Percentiles rank a stretch among this genome's conserved stretches.
These are phyloP conservation scores for Leucoraja ocellata DNA, from an alignment of 2,797 vertebrate genomes.

Conservation along the genomic window DNA sequence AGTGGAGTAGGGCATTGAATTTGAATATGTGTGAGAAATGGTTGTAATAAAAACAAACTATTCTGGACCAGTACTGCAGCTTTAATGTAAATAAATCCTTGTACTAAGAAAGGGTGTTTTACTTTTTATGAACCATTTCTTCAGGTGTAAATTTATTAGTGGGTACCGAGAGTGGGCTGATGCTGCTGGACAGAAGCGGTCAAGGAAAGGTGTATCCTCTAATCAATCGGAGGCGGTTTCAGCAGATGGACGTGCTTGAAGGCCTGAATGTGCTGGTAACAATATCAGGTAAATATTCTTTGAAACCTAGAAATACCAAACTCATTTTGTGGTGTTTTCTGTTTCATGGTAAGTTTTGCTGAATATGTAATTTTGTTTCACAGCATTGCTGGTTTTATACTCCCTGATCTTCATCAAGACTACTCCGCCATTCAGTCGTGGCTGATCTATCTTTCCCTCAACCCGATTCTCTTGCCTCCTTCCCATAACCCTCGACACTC, in stretches of 20 bases:
- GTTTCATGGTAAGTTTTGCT: neutral
- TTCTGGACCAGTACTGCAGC: neutral
- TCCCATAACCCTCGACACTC: no score
- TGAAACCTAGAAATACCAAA: neutral
- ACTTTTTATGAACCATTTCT: neutral
- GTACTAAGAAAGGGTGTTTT: neutral
- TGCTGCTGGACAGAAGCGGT: constrained; percentile 93
- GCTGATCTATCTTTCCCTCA: no score
- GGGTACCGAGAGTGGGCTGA: constrained; percentile 92
- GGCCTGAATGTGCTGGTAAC: constrained; percentile 94
- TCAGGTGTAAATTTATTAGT: constrained; percentile 89
- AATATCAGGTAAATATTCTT: constrained; percentile 75
- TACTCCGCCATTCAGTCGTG: no score
- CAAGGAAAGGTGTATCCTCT: constrained; percentile 96
- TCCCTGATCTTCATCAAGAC: no score
- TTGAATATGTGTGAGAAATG: neutral
- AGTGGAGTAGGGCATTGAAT: neutral
- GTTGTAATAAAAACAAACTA: neutral
- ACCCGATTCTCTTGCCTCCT: no score
- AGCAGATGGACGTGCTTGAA: constrained; percentile 97
- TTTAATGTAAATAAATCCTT: neutral
- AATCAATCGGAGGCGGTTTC: constrained; percentile 87
- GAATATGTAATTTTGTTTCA: no score
- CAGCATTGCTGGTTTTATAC: no score
- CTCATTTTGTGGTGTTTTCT: neutral